Conservation (phyloP, 2,888 invertebrate species). For the Chrysolina haemoptera region DNA sequence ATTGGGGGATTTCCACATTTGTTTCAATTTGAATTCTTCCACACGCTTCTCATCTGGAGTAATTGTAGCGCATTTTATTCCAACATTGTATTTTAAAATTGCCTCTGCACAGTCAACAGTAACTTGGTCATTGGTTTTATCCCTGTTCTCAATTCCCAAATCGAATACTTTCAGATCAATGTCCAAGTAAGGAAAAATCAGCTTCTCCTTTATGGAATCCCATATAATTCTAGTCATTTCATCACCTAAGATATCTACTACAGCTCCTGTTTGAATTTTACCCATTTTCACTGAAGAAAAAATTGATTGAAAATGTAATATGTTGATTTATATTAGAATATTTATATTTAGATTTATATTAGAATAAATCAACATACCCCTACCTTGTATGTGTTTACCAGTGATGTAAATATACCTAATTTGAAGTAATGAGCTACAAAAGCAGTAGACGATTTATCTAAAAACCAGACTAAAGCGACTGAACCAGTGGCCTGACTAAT, state of each 20-base stretch:
- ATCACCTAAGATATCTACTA: constrained; percentile 94
- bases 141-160: constrained; percentile 95
- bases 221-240: constrained; percentile 98
- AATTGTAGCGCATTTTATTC: constrained; percentile 98
- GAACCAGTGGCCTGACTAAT: no score
- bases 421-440: no score
- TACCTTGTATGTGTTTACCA: no score
- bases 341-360: no score
- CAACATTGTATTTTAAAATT: constrained; percentile 96
- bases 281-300: constrained; percentile 66
- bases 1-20: constrained; percentile 94
- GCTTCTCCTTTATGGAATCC: constrained; percentile 97
- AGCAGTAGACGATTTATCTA: no score
- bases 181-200: constrained; percentile 96
- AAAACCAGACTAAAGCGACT: no score
- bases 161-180: constrained; percentile 95
- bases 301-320: no score
- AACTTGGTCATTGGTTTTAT: constrained; percentile 94
- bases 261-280: constrained; percentile 87
- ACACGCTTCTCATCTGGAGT: constrained; percentile 98
- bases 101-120: constrained; percentile 98
- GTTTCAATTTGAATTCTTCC: constrained; percentile 86
- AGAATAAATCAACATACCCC: no score
- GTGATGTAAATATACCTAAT: no score
- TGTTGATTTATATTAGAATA: no score